Base-by-base conservation (phyloP, 2,113 vertebrate genomes). In the Oceanodroma tethys region DNA sequence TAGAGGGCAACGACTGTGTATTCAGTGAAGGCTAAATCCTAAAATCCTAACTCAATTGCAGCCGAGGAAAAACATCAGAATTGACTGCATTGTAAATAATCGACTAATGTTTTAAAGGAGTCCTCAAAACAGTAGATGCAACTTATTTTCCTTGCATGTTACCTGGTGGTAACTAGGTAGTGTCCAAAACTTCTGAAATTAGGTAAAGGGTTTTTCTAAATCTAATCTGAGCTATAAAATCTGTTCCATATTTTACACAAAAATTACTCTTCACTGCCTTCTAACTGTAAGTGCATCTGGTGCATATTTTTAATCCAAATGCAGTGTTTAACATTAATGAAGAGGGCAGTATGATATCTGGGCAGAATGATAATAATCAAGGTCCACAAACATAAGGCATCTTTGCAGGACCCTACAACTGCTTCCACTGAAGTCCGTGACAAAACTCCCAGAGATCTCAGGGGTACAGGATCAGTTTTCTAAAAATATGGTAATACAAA, bases 261-360 rank as follows among this genome's bases (percentile, higher is more conserved):
- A 70, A 43, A 47, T 18, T 43, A 32, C 6, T 94, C 47, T 34
- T 50, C 62, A 59, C 29, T 62, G 38, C 36, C 26, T 59, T 71
- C 25, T 65, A 76, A 47, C 45, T 45, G 6, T 48, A 40, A 76
- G n/a, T 55, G 29, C 8, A n/a, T 67, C 7, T 12, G 23, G 17
- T 45, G 30, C 20, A 7, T 73, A 11, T 58, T 63, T 82, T 20
- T 47, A 56, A 84, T 78, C 36, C 71, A 96, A 50, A 56, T 27
- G 38, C 59, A 55, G 2, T 42, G 34, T 38, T 92, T 90, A 6
- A 16, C 10, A 23, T 53, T 74, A 18, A 7, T 38, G 16, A 71
- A 52, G 36, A 55, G 5, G 5, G 3, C 18, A 23, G 7, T 50
- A 5, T 0, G 1, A 1, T 47, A 38, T 52, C 68, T 19, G 20